Percentiles rank a stretch among this genome's conserved stretches.
Conservation (phyloP, 92 coral and sea anemone genomes). For the Phenganax subtilis region DNA sequence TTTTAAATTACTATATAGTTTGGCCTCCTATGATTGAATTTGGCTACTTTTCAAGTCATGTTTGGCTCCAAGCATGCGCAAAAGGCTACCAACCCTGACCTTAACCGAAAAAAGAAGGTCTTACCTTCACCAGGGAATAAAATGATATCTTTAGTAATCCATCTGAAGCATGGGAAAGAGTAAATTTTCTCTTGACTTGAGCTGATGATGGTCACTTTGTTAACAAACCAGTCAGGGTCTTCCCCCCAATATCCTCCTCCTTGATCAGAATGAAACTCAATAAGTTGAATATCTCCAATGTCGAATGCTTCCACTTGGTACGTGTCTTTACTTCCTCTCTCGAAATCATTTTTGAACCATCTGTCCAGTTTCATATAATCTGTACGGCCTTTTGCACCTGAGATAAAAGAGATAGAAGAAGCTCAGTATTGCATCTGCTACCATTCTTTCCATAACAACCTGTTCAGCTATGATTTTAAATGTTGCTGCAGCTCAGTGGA, state of each 20-base stretch:
- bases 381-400: conserved; percentile 71
- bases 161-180: conserved; percentile 66
- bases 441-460: too few relatives aligned
- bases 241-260: conserved; percentile 29
- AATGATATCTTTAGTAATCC: conserved; percentile 44
- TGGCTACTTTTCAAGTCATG: too few relatives aligned
- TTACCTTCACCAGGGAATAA: conserved; percentile 39
- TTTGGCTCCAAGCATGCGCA: too few relatives aligned
- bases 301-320: conserved; percentile 68
- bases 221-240: conserved; percentile 65
- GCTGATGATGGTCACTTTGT: conserved; percentile 48
- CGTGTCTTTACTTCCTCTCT: conserved; percentile 52
- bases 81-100: too few relatives aligned
- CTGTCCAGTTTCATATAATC: conserved; percentile 54
- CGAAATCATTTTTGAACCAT: conserved; percentile 60
- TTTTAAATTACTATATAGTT: too few relatives aligned
- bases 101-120: not conserved
- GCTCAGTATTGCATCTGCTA: too few relatives aligned
- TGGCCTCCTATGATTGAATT: too few relatives aligned
- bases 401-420: not conserved
- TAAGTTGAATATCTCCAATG: conserved; percentile 69
- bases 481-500: too few relatives aligned
- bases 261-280: conserved; percentile 59
- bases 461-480: too few relatives aligned
- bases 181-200: conserved; percentile 40